Percentiles rank a stretch among this genome's conserved stretches.
Evolutionary conservation across 2,888 invertebrate genomes (phyloP).

Genomic region (Campaea margaritaria): DNA sequence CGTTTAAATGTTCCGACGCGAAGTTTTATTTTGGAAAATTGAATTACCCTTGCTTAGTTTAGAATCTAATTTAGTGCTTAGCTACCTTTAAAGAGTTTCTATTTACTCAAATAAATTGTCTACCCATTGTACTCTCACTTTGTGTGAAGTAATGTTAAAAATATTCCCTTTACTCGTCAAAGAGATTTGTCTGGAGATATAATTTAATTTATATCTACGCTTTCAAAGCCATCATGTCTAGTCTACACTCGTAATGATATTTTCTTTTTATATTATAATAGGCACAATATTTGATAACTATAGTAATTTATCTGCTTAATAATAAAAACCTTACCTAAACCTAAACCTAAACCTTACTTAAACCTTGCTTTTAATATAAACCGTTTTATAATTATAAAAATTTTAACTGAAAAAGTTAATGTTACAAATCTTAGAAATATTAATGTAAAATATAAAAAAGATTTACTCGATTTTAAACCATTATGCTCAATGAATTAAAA

Average conservation of each 20-base stretch:
- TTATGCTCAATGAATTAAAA: no score
- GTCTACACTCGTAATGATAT: neutral
- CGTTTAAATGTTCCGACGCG: slow-evolving; percentile 15
- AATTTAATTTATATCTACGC: slow-evolving; percentile 6
- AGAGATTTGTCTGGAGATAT: slow-evolving; percentile 3
- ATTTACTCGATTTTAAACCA: no score
- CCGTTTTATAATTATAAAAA: no score
- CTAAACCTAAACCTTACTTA: no score
- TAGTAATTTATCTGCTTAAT: neutral
- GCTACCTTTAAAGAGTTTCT: slow-evolving; percentile 3
- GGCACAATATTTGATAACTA: no score
- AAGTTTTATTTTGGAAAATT: slow-evolving; percentile 16
- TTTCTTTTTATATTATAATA: neutral
- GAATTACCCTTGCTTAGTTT: slow-evolving; percentile 7
- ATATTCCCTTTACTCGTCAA: neutral
- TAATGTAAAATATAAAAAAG: neutral
- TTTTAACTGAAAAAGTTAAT: no score
- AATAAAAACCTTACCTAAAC: no score
- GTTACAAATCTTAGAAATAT: no score
- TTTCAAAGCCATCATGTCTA: no score
- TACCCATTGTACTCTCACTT: neutral
- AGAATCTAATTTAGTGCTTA: slow-evolving; percentile 13
- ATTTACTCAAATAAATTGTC: slow-evolving; percentile 2
- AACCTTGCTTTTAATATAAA: no score
- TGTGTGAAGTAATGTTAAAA: slow-evolving; percentile 1